Conservation (phyloP, 2,888 invertebrate genomes). For the Seladonia tumulorum region DNA sequence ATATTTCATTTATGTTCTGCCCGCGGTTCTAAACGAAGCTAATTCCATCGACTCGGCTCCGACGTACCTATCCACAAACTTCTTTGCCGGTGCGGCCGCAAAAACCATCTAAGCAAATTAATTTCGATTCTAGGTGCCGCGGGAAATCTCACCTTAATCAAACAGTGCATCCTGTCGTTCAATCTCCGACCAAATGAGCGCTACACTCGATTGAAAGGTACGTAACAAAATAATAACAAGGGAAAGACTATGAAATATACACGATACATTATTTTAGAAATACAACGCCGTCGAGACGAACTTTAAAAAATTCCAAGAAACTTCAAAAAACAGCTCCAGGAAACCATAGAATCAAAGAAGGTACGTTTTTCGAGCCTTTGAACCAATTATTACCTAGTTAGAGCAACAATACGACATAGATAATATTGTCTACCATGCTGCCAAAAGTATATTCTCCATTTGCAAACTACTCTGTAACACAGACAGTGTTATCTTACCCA, state of each 20-base stretch:
- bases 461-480: not conserved
- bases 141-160: not conserved
- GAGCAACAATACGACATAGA: too few species aligned
- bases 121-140: constrained; percentile 22
- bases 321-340: not conserved
- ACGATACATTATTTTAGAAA: not conserved
- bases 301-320: not conserved
- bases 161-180: not conserved
- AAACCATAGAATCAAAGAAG: not conserved
- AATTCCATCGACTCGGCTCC: not conserved
- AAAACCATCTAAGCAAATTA: constrained; percentile 7
- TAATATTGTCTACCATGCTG: too few species aligned
- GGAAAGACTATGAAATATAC: not conserved
- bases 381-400: not conserved
- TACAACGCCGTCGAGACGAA: not conserved
- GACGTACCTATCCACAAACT: not conserved
- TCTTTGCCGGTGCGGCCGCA: not conserved
- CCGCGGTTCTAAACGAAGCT: constrained; percentile 9
- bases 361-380: not conserved
- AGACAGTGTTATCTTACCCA: too few species aligned
- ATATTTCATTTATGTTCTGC: constrained; percentile 36
- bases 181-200: not conserved
- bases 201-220: not conserved
- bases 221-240: not conserved
- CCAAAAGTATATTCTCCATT: too few species aligned